phyloP scores from a whole-genome alignment of 2,113 vertebrate genomes.

The Galeopterus variegatus region DNA sequence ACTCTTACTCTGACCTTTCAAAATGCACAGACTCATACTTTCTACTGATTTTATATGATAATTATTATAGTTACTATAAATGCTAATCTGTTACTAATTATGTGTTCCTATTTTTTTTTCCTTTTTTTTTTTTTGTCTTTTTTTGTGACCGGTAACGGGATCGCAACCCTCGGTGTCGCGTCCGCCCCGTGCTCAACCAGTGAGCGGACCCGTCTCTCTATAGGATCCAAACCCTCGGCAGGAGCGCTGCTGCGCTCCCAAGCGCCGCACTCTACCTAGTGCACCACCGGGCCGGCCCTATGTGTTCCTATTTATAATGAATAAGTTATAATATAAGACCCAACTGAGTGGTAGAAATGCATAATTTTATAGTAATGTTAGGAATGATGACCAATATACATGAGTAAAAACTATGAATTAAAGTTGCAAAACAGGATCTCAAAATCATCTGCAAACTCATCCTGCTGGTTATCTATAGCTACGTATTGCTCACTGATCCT shows the following conservation, averaged over 20 bases:
- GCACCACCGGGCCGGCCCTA: too few species aligned
- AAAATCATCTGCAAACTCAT: background rate
- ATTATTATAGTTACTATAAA: slow-evolving; percentile 2
- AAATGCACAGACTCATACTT: background rate
- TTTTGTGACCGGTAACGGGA: too few species aligned
- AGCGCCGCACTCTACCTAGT: too few species aligned
- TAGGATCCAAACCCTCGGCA: too few species aligned
- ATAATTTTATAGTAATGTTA: background rate
- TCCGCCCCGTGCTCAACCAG: too few species aligned
- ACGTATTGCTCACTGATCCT: background rate
- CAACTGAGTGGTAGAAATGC: background rate
- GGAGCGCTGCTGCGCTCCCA: too few species aligned
- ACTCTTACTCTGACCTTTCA: background rate
- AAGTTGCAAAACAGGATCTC: background rate
- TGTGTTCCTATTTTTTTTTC: background rate
- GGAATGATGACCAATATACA: background rate
- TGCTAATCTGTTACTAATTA: slow-evolving; percentile 13
- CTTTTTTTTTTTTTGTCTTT: too few species aligned
- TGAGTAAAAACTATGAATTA: background rate
- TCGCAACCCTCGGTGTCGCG: too few species aligned
- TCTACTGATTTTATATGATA: background rate
- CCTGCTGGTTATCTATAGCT: background rate
- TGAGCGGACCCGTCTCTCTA: too few species aligned
- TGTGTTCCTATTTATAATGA: background rate
- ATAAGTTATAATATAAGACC: background rate